Percentiles rank a stretch among this genome's conserved stretches.
Conservation (phyloP, 2,888 invertebrate species). For the Eutolmus rufibarbis region DNA sequence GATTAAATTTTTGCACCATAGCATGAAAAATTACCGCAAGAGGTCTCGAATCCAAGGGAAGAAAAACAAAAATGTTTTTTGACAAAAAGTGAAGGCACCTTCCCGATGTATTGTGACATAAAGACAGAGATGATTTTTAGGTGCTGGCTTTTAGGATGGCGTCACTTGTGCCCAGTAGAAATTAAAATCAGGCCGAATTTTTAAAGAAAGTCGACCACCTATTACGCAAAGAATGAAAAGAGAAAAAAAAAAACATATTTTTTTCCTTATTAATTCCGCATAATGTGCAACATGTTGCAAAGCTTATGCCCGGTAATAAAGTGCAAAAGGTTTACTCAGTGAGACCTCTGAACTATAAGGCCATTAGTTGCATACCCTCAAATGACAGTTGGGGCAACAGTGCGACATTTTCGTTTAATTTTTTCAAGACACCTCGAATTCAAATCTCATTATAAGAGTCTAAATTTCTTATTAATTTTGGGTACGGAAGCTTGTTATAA, state of each 20-base stretch:
- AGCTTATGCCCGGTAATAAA: not conserved
- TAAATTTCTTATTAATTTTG: not conserved
- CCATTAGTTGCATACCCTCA: too few relatives aligned
- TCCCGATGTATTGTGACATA: not conserved
- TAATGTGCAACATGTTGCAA: not conserved
- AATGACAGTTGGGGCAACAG: too few relatives aligned
- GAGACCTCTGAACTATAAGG: too few relatives aligned
- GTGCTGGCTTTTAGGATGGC: not conserved
- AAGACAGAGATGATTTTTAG: not conserved
- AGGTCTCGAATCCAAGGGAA: not conserved
- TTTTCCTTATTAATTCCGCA: not conserved
- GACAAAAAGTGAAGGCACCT: not conserved
- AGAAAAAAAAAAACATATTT: not conserved
- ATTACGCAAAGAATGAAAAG: not conserved
- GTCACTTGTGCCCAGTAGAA: not conserved
- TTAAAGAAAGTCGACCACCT: not conserved
- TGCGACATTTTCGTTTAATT: not conserved
- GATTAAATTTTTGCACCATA: too few relatives aligned
- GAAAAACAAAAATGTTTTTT: not conserved
- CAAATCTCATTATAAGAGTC: not conserved
- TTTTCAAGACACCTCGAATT: not conserved
- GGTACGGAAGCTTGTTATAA: too few relatives aligned
- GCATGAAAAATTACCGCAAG: not conserved
- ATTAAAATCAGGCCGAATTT: not conserved
- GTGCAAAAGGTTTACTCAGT: not conserved